Percentiles rank a stretch among this genome's conserved stretches.
Conservation (phyloP, 2,797 vertebrate genomes). For the Nannoperca australis region DNA sequence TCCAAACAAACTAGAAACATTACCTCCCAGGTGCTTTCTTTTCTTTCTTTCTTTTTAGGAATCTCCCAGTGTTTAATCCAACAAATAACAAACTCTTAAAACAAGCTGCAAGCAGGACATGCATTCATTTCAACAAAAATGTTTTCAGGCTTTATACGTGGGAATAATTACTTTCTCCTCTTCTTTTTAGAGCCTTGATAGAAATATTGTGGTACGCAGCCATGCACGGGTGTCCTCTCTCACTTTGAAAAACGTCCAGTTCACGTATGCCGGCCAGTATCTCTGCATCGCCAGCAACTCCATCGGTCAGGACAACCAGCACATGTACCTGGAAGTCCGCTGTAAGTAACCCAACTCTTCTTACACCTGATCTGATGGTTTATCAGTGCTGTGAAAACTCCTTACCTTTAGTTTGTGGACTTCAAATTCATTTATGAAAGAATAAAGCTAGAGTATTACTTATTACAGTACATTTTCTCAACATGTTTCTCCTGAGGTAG, state of each 20-base stretch:
- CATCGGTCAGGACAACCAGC: slow-evolving; percentile 93
- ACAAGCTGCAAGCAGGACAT: no score
- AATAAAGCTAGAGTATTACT: background rate
- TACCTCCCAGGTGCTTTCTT: background rate
- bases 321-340: slow-evolving; percentile 95
- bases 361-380: background rate
- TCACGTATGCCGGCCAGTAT: slow-evolving; percentile 95
- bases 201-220: slow-evolving; percentile 91
- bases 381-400: background rate
- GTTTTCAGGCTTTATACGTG: background rate
- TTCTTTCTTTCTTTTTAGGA: background rate
- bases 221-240: slow-evolving; percentile 95
- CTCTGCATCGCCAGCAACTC: slow-evolving; percentile 95
- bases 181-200: slow-evolving; percentile 89
- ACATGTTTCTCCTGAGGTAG: background rate
- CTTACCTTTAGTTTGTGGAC: background rate
- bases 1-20: background rate
- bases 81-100: background rate
- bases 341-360: slow-evolving; percentile 87
- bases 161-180: slow-evolving; percentile 26
- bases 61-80: background rate
- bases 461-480: background rate
- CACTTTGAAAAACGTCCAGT: slow-evolving; percentile 95
- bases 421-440: background rate
- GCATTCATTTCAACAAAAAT: background rate